Conservation (phyloP, 1,140 invertebrate genomes). For the Drosophila punjabiensis region DNA sequence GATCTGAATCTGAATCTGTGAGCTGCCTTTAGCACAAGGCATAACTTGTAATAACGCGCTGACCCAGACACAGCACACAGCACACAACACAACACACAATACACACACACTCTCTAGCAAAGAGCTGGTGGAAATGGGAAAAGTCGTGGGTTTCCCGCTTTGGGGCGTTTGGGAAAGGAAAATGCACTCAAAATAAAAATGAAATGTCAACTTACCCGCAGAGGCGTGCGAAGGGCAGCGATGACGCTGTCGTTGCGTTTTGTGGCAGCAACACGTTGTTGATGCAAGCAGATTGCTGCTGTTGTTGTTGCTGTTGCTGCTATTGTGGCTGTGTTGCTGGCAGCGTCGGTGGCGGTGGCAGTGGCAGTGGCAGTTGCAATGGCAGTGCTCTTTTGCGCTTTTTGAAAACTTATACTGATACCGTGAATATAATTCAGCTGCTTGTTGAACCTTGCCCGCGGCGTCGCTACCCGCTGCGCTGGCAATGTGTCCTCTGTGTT, state of each 20-base stretch:
- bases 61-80: conserved; percentile 51
- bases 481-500: conserved; percentile 31
- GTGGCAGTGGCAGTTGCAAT: conserved; percentile 8
- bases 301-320: not conserved
- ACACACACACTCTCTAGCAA: not conserved
- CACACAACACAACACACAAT: conserved; percentile 18
- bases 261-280: conserved; percentile 52
- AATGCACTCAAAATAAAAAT: conserved; percentile 70
- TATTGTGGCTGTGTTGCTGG: conserved; percentile 3
- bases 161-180: conserved; percentile 28
- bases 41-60: conserved; percentile 77
- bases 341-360: conserved; percentile 11
- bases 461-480: not conserved
- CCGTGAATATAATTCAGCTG: conserved; percentile 30
- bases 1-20: conserved; percentile 22
- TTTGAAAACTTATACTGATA: conserved; percentile 20
- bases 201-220: conserved; percentile 78
- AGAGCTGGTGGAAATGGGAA: not conserved
- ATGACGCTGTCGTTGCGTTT: conserved; percentile 46
- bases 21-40: conserved; percentile 36
- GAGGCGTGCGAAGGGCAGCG: conserved; percentile 59
- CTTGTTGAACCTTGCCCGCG: conserved; percentile 15
- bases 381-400: conserved; percentile 17
- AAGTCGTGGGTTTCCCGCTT: conserved; percentile 27
- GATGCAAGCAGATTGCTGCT: conserved; percentile 21